These are phyloP conservation scores for Drosophila bipectinata DNA, from an alignment of 1,140 invertebrate genomes.

Conservation along the genomic window DNA sequence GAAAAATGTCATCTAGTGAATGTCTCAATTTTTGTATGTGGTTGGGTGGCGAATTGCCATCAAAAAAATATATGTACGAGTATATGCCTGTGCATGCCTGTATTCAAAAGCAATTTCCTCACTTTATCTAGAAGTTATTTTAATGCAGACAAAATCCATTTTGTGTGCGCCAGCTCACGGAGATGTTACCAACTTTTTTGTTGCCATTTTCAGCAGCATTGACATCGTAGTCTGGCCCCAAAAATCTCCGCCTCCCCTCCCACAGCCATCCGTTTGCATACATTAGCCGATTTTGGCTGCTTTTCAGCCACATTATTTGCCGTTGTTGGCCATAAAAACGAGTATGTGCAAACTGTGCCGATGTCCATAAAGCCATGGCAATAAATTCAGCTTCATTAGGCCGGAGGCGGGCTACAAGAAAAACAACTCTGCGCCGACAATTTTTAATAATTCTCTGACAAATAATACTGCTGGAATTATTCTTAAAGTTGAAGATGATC, in stretches of 20 bases:
- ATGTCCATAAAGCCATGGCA: constrained; percentile 59
- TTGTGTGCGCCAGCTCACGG: constrained; percentile 5
- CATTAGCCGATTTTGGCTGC: constrained; percentile 57
- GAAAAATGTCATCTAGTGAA: constrained; percentile 32
- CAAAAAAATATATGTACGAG: constrained; percentile 29
- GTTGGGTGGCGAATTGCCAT: constrained; percentile 23
- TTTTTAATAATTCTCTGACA: constrained; percentile 8
- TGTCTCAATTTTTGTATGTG: constrained; percentile 49
- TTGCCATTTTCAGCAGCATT: constrained; percentile 36
- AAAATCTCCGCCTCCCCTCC: not conserved
- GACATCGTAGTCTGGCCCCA: not conserved
- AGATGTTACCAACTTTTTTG: constrained; percentile 49
- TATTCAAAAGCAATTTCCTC: constrained; percentile 67
- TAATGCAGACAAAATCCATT: constrained; percentile 59
- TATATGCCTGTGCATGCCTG: constrained; percentile 3
- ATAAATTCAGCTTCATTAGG: constrained; percentile 68
- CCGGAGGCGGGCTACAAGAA: constrained; percentile 1
- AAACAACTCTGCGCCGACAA: constrained; percentile 27
- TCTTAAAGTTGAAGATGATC: not conserved
- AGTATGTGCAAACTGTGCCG: constrained; percentile 61
- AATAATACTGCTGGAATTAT: constrained; percentile 4
- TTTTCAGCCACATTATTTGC: constrained; percentile 38
- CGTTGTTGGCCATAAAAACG: constrained; percentile 58
- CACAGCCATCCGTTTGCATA: constrained; percentile 42
- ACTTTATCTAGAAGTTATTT: constrained; percentile 68